phyloP scores from a whole-genome alignment of 2,113 vertebrate species.

The Ia io region DNA sequence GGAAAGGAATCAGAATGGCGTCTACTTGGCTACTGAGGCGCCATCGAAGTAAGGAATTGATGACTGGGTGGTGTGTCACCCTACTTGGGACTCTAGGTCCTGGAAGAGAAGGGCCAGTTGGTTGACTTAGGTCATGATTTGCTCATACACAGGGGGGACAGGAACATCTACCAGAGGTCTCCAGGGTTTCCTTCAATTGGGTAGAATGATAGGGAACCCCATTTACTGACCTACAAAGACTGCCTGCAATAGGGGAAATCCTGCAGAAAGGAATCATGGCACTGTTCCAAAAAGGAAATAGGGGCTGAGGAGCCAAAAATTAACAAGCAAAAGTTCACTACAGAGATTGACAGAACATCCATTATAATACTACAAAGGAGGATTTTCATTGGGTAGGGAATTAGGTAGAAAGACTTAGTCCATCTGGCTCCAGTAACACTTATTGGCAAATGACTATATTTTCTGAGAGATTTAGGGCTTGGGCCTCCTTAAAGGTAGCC shows the following conservation, averaged over 20 bases:
- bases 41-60: background rate
- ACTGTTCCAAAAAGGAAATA: background rate
- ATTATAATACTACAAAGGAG: background rate
- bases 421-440: background rate
- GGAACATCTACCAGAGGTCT: background rate
- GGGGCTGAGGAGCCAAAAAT: background rate
- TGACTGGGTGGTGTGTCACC: background rate
- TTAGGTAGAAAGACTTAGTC: background rate
- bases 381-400: background rate
- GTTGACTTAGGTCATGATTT: background rate
- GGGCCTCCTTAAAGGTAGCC: background rate
- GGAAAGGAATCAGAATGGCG: background rate
- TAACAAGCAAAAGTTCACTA: background rate
- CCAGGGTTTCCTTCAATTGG: background rate
- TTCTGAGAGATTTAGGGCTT: background rate
- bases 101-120: background rate
- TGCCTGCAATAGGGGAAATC: background rate
- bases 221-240: background rate
- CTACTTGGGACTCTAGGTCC: background rate
- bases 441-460: background rate
- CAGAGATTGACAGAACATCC: background rate
- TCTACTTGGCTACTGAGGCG: background rate
- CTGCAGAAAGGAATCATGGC: background rate
- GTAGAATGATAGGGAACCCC: background rate
- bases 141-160: background rate